Evolutionary conservation across 2,797 vertebrate species (phyloP), one percentile per base, ranked within the genome.

Genomic region (Syngnathus acus): DNA sequence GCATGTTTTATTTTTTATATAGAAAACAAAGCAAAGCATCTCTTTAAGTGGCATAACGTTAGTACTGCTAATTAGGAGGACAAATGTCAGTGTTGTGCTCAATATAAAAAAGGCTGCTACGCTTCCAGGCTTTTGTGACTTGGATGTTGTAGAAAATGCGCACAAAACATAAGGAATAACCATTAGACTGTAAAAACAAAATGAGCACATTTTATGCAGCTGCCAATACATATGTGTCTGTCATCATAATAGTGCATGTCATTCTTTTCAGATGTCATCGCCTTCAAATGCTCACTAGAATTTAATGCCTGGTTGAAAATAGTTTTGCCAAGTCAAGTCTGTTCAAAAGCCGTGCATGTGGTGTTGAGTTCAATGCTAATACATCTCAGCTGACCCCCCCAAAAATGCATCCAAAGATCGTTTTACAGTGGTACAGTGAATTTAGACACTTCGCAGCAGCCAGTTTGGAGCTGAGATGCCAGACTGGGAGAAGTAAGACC

Each of bases 401-500:
- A 60, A 9, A 66, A 39, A 69, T 0, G 14, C 23, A 39, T 69
- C 19, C 71, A 55, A 58, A 45, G 17, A 39, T 10, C 10, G 13
- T 61, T 74, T 0, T 66, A 50, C 50, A 68, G 67, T 66, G 64
- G 55, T 68, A 47, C 23, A 32, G 39, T 53, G 16, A 38, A 6
- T 62, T 81, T 86, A 91, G 68, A 91, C 87, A 74, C 91, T 93
- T 78, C 92, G 93, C 55, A 99, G 92, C 76, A 99, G 88, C 97
- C 97, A 99, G 50, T 89, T 86, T 0, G 97, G 97, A 68, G 92
- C 88, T 13, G 93, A 88, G 9, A 90, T 79, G 51, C 91, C 93
- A 16, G 94, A 88, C 19, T 93, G 92, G 47, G 92, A 92, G 83
- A 99, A 98, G 82, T 98, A 99, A 16, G 89, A 89, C 97, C 97